phyloP scores from a whole-genome alignment of 2,888 invertebrate genomes.

The Lumbricus terrestris region DNA sequence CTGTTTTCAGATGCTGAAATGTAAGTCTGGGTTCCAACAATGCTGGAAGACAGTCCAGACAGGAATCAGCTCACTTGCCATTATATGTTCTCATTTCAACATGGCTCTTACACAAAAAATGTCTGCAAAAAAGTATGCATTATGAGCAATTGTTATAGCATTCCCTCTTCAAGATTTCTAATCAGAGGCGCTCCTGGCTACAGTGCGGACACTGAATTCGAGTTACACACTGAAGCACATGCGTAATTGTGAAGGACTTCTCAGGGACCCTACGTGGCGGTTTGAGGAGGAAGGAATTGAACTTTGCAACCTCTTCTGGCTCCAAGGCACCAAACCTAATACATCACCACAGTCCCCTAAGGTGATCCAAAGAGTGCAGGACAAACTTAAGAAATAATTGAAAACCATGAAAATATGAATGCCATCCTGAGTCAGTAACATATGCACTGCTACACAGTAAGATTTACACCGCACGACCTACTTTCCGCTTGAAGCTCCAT shows the following conservation, averaged over 20 bases:
- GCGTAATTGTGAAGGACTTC: too few relatives aligned
- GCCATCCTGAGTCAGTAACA: not conserved
- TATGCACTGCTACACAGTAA: not conserved
- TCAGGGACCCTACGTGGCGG: too few relatives aligned
- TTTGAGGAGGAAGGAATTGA: too few relatives aligned
- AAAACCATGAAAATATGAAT: not conserved
- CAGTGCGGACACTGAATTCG: too few relatives aligned
- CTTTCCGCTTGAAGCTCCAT: slow-evolving; percentile 16
- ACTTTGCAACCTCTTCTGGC: too few relatives aligned
- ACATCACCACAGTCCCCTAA: too few relatives aligned
- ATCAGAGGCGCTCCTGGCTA: too few relatives aligned
- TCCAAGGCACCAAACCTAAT: too few relatives aligned
- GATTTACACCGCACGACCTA: not conserved
- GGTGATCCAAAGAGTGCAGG: not conserved
- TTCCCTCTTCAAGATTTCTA: too few relatives aligned
- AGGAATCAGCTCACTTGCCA: not conserved
- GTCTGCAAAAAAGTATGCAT: too few relatives aligned
- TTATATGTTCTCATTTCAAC: not conserved
- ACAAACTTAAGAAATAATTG: not conserved
- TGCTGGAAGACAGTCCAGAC: not conserved
- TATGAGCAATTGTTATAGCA: too few relatives aligned
- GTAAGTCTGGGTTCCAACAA: not conserved
- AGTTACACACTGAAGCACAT: too few relatives aligned
- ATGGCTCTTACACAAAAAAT: not conserved
- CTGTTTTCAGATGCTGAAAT: not conserved